Evolutionary conservation across 1,140 invertebrate genomes (phyloP).

Genomic region (Leptinotarsa lineolata): DNA sequence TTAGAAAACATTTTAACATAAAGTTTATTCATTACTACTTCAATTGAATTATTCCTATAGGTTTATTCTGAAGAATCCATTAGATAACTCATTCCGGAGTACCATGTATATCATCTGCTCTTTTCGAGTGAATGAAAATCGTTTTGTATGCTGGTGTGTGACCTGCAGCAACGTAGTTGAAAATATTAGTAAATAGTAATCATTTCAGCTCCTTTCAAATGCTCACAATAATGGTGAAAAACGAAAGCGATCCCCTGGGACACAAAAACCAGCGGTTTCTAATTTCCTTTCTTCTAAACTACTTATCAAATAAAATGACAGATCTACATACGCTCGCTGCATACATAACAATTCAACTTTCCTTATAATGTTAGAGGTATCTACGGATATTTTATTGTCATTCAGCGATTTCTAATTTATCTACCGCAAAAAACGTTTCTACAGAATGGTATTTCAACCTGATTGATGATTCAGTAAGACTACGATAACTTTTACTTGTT

Average conservation of each 20-base stretch:
- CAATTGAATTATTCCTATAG: too few species aligned
- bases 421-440: not conserved
- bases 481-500: slow-evolving; percentile 4
- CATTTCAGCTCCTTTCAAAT: not conserved
- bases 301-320: slow-evolving; percentile 6
- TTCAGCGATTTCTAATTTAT: not conserved
- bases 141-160: too few species aligned
- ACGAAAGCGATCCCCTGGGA: slow-evolving; percentile 7
- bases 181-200: not conserved
- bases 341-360: slow-evolving; percentile 9
- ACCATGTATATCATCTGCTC: too few species aligned
- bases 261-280: slow-evolving; percentile 1
- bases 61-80: too few species aligned
- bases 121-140: too few species aligned
- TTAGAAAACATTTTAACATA: too few species aligned
- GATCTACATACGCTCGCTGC: slow-evolving; percentile 1
- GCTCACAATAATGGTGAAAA: not conserved
- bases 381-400: slow-evolving; percentile 3
- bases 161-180: not conserved
- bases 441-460: not conserved
- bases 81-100: too few species aligned
- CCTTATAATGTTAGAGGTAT: slow-evolving; percentile 2
- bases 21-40: too few species aligned
- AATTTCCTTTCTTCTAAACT: not conserved
- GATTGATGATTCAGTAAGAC: not conserved